Evolutionary conservation across 2,888 invertebrate species (phyloP).

Genomic region (Tachystola acroxantha): DNA sequence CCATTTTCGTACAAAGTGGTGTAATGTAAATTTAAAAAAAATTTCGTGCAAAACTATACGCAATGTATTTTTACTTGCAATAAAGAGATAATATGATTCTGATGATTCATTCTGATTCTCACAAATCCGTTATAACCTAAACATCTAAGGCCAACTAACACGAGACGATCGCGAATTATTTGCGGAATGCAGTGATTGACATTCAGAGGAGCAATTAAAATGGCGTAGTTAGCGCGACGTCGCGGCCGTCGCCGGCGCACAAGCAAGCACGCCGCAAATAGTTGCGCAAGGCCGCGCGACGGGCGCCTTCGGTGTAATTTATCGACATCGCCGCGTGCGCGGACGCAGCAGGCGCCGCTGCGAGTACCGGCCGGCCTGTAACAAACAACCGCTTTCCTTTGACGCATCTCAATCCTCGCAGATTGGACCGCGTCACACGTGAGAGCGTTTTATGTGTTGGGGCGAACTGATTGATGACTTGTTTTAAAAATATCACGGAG

Average conservation of each 20-base stretch:
- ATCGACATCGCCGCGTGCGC: slow-evolving; percentile 32
- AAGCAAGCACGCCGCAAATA: slow-evolving; percentile 56
- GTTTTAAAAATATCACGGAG: background rate
- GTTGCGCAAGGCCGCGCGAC: slow-evolving; percentile 59
- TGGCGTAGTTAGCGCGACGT: slow-evolving; percentile 21
- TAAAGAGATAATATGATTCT: too few species aligned
- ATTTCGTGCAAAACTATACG: too few species aligned
- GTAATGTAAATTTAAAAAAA: too few species aligned
- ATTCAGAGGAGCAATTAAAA: slow-evolving; percentile 59
- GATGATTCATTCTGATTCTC: slow-evolving; percentile 2
- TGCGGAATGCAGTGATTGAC: slow-evolving; percentile 54
- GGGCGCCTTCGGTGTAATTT: slow-evolving; percentile 45
- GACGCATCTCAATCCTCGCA: slow-evolving; percentile 17
- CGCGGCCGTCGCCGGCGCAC: slow-evolving; percentile 30
- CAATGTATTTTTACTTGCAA: too few species aligned
- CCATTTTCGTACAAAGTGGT: too few species aligned
- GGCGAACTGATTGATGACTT: background rate
- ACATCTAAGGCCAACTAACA: slow-evolving; percentile 4
- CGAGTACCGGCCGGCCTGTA: slow-evolving; percentile 19
- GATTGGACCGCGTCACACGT: background rate
- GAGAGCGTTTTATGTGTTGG: background rate
- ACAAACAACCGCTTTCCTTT: slow-evolving; percentile 38
- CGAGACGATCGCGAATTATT: slow-evolving; percentile 32
- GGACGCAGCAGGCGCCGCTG: slow-evolving; percentile 25
- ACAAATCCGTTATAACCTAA: too few species aligned